Conservation (phyloP, 2,888 invertebrate species). For the Ormyrus labotus region DNA sequence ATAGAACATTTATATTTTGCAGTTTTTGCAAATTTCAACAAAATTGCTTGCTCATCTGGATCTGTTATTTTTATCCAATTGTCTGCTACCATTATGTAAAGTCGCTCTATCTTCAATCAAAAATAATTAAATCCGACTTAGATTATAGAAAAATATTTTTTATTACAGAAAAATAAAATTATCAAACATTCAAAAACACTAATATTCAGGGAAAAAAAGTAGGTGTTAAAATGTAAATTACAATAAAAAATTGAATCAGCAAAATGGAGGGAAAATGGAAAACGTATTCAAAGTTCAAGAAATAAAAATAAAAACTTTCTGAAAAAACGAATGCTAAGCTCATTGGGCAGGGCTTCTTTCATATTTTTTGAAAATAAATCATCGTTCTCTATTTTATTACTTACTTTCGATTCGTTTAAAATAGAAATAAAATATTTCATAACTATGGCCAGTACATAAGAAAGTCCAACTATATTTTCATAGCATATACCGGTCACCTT, state of each 20-base stretch:
- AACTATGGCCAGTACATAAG: not conserved
- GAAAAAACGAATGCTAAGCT: not conserved
- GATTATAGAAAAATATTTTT: not conserved
- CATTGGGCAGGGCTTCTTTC: too few relatives aligned
- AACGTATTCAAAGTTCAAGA: too few relatives aligned
- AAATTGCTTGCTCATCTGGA: not conserved
- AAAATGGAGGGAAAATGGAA: too few relatives aligned
- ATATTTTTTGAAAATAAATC: too few relatives aligned
- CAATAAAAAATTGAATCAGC: too few relatives aligned
- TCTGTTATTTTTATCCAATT: conserved; percentile 6
- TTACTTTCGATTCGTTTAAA: conserved; percentile 1
- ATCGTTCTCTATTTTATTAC: too few relatives aligned
- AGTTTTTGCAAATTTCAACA: not conserved
- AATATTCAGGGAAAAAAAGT: too few relatives aligned
- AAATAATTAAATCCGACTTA: not conserved
- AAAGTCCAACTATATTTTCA: conserved; percentile 14
- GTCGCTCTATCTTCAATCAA: not conserved
- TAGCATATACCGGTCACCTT: not conserved
- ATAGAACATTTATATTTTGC: too few relatives aligned
- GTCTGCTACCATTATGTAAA: not conserved
- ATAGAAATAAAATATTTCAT: conserved; percentile 3
- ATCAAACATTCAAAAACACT: not conserved
- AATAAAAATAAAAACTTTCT: not conserved
- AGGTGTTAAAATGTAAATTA: too few relatives aligned
- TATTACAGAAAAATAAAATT: not conserved